A percentile compares a stretch with the other conserved stretches of the same genome.
These are phyloP conservation scores for Thalassoma bifasciatum DNA, from an alignment of 2,113 vertebrate genomes.

Conservation along the genomic window DNA sequence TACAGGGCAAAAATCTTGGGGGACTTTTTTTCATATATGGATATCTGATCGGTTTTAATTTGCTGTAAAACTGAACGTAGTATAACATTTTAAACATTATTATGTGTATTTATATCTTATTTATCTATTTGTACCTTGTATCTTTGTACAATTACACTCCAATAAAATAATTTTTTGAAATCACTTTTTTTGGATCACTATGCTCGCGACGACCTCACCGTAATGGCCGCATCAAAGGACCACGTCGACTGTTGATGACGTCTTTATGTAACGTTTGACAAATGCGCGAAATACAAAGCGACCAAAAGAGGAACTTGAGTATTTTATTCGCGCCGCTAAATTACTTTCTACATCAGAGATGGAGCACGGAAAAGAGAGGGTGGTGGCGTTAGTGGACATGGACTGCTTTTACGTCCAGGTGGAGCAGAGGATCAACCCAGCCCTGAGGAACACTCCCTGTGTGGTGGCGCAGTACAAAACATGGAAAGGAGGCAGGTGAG, in stretches of 20 bases:
- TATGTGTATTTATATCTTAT: too few relatives aligned
- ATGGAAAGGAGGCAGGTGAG: slow-evolving; percentile 96
- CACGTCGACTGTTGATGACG: slow-evolving; percentile 70
- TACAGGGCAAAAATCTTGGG: too few relatives aligned
- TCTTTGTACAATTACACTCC: too few relatives aligned
- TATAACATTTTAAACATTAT: too few relatives aligned
- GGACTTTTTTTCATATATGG: too few relatives aligned
- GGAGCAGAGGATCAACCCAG: slow-evolving; percentile 90
- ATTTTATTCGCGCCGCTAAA: background rate
- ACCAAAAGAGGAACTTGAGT: background rate
- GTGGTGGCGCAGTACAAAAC: slow-evolving; percentile 95
- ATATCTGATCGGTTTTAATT: too few relatives aligned
- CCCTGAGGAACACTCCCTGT: slow-evolving; percentile 89
- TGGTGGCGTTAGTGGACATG: slow-evolving; percentile 95
- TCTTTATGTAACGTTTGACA: background rate
- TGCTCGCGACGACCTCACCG: background rate
- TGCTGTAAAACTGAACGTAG: too few relatives aligned
- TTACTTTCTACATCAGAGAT: slow-evolving; percentile 55
- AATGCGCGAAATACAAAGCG: slow-evolving; percentile 39
- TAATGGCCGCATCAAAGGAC: background rate
- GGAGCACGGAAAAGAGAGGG: slow-evolving; percentile 88
- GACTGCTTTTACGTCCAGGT: slow-evolving; percentile 99
- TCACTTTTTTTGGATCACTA: too few relatives aligned
- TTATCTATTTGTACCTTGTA: too few relatives aligned
- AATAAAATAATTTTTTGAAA: too few relatives aligned